These are phyloP conservation scores for Artibeus jamaicensis DNA, from an alignment of 2,797 vertebrate genomes.

Conservation along the genomic window DNA sequence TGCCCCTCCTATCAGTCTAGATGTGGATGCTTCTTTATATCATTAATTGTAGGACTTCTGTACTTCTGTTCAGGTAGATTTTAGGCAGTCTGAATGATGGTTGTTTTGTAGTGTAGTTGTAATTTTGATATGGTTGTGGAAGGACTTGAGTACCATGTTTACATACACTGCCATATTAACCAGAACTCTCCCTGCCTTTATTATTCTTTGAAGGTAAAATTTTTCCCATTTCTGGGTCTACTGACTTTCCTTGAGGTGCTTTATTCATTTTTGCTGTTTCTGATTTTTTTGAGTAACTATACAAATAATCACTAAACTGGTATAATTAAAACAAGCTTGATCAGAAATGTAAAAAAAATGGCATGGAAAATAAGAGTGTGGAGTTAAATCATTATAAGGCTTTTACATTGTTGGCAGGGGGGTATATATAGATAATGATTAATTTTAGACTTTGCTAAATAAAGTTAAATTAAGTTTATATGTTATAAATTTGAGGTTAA, in stretches of 20 bases:
- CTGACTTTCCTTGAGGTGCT: not conserved
- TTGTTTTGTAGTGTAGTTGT: not conserved
- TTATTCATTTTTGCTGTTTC: not conserved
- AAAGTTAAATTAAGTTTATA: conserved; percentile 17
- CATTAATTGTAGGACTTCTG: not conserved
- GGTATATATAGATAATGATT: not conserved
- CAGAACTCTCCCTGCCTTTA: not conserved
- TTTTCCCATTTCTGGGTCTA: not conserved
- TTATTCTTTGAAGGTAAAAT: not conserved
- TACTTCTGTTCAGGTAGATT: not conserved
- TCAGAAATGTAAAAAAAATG: not conserved
- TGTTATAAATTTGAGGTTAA: conserved; percentile 18
- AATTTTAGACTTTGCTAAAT: conserved; percentile 17
- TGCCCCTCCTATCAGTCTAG: not conserved
- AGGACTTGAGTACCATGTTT: not conserved
- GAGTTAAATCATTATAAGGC: not conserved
- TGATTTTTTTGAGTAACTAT: not conserved
- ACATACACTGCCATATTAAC: not conserved
- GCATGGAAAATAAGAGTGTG: not conserved
- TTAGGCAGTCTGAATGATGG: not conserved
- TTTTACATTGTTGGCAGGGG: not conserved
- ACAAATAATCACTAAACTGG: not conserved
- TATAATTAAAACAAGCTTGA: not conserved
- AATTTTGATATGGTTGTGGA: not conserved
- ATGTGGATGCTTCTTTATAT: not conserved